These are phyloP conservation scores for Hermetia illucens DNA, from an alignment of 1,140 invertebrate species.

Conservation along the genomic window DNA sequence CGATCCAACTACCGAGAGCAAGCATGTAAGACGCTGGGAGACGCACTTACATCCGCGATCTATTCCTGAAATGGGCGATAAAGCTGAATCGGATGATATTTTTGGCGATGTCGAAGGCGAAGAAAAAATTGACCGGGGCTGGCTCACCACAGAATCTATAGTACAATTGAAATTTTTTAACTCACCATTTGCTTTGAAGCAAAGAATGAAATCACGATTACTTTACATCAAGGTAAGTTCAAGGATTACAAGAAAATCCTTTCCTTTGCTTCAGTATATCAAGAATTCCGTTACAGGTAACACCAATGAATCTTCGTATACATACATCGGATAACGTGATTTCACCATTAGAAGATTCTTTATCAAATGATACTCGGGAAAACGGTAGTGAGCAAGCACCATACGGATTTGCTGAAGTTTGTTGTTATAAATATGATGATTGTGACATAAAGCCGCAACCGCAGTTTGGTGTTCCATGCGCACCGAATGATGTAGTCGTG, in stretches of 20 bases:
- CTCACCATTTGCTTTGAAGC: slow-evolving; percentile 69
- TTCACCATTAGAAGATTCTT: slow-evolving; percentile 35
- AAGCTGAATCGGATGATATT: slow-evolving; percentile 31
- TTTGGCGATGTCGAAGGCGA: slow-evolving; percentile 51
- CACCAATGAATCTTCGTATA: slow-evolving; percentile 57
- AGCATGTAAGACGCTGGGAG: slow-evolving; percentile 71
- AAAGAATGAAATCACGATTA: slow-evolving; percentile 52
- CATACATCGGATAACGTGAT: slow-evolving; percentile 14
- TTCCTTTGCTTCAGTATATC: neutral
- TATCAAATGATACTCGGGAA: slow-evolving; percentile 38
- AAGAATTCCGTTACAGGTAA: slow-evolving; percentile 42
- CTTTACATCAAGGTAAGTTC: slow-evolving; percentile 47
- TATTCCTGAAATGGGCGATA: slow-evolving; percentile 22
- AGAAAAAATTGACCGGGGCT: slow-evolving; percentile 59
- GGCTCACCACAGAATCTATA: slow-evolving; percentile 73
- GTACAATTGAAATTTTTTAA: slow-evolving; percentile 78
- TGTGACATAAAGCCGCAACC: slow-evolving; percentile 52
- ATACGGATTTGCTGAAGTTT: slow-evolving; percentile 42
- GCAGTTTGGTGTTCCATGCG: slow-evolving; percentile 68
- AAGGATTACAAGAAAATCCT: neutral
- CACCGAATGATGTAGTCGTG: slow-evolving; percentile 59
- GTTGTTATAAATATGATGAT: slow-evolving; percentile 41
- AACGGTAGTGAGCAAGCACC: slow-evolving; percentile 34
- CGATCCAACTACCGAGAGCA: slow-evolving; percentile 35
- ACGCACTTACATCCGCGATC: slow-evolving; percentile 55